Evolutionary conservation across 2,888 invertebrate genomes (phyloP), one percentile per base, ranked within the genome.

Genomic region (Napeogenes inachia): DNA sequence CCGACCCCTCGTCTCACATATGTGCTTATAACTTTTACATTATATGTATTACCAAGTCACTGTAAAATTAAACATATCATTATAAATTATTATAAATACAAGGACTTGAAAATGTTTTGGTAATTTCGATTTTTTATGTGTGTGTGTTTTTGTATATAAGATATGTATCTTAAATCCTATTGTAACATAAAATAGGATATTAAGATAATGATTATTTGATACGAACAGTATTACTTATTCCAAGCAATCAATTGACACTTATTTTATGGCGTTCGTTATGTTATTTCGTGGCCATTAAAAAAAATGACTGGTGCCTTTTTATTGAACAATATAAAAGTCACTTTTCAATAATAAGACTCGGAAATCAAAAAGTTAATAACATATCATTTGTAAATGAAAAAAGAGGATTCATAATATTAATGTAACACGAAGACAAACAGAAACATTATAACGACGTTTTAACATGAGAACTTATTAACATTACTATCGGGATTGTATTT

Each of bases 261-360:
- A 50, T 21, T 10, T 12, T 10, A 42, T 42, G 3, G 12, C 42
- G 42, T 42, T 10, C 42, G 56, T 45, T 45, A 38, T 13, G 6
- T 35, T 32, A 50, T 13, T 45, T 57, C 38, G 57, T 38, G 47
- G 33, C 46, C 57, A 57, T 57, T 50, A 47, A 57, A 47, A 57
- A 46, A 57, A 57, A 45, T 57, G 57, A 57, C 32, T 57, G 33
- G 47, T 33, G 47, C 13, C 45, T 57, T 57, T 57, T 50, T 30
- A 50, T 42, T 42, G 8, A 50, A 30, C 30, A 12, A 50, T 30
- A 50, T 30, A 50, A 21, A 30, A 30, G 30, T 30, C 30, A 12
- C 10, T 50, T 50, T 50, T 50, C 30, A 50, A 50, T 50, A 50
- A 30, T 30, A 50, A 21, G 30, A 30, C 30, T 30, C 2, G 30